Evolutionary conservation across 2,797 vertebrate genomes (phyloP), one percentile per base, ranked within the genome.

Genomic region (Tenualosa thibaudeaui): DNA sequence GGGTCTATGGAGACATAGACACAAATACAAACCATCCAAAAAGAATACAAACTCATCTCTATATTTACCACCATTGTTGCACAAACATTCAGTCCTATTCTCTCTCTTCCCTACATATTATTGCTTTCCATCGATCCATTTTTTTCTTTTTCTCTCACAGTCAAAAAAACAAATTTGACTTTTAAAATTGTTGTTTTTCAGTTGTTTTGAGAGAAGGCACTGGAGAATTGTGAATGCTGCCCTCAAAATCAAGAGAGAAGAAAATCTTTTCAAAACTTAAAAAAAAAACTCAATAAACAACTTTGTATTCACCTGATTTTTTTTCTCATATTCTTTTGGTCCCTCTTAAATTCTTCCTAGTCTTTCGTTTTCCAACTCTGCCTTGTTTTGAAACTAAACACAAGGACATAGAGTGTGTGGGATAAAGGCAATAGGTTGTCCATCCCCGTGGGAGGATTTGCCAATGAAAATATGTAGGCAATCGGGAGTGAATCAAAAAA

Each of bases 401-500:
- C 90, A 93, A 94, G 90, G 92, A 92, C 93, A 92, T 88, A 89
- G 89, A 84, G 86, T 87, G 81, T 84, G 5, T 43, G 87, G 71
- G 26, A 86, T 85, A 82, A 86, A 88, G 86, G 87, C 22, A 84
- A 88, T 89, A 86, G 89, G 88, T 89, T 89, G 87, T 89, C 86
- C 71, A 81, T 75, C 90, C 92, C 91, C 87, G 88, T 93, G 93
- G 93, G 93, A 92, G 92, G 93, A 94, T 95, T 94, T 95, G 89
- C 92, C 88, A 87, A 86, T 92, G 91, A 94, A 95, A 94, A 93
- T 92, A 94, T 95, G 94, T 91, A 7, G 54, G 90, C 89, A 93
- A 95, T 95, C 94, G 93, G 91, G 91, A 94, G 91, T 92, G 92
- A 95, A 95, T 95, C 93, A 89, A 83, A 92, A 83, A 92, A 90